phyloP scores from a whole-genome alignment of 37 sponge, comb jelly and placozoan genomes.

The Agelas oroides region DNA sequence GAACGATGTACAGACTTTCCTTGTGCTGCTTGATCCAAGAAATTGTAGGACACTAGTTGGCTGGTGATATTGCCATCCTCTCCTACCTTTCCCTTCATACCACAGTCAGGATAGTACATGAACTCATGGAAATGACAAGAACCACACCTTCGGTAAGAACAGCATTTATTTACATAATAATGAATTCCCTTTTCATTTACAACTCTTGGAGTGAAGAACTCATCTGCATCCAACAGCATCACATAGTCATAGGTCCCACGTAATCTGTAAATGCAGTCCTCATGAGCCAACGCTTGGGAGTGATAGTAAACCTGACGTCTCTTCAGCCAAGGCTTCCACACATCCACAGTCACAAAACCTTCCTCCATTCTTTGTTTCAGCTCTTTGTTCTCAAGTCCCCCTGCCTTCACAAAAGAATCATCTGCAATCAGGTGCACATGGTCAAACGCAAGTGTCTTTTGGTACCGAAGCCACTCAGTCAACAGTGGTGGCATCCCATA shows the following conservation, averaged over 20 bases:
- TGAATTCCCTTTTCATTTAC: not conserved
- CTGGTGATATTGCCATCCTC: not conserved
- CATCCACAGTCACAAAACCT: conserved; percentile 6
- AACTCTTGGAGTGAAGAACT: conserved; percentile 24
- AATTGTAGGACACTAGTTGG: not conserved
- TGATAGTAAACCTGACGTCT: not conserved
- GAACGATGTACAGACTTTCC: too few species aligned
- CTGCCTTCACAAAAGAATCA: conserved; percentile 12
- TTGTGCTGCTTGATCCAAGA: too few species aligned
- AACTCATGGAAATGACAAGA: conserved; percentile 7
- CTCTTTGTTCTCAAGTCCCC: not conserved
- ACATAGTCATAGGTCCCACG: conserved; percentile 31
- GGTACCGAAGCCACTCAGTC: conserved; percentile 9
- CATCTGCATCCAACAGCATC: conserved; percentile 4
- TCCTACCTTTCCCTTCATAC: not conserved
- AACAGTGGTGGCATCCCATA: not conserved
- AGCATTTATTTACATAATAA: not conserved
- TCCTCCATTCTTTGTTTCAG: not conserved
- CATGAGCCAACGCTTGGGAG: not conserved
- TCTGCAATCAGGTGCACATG: conserved; percentile 8
- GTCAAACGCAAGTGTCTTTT: conserved; percentile 14
- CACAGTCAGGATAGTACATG: conserved; percentile 9
- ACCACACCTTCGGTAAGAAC: not conserved
- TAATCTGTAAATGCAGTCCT: conserved; percentile 14
- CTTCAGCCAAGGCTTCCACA: conserved; percentile 7